These are phyloP conservation scores for Drosophila oshimai DNA, from an alignment of 1,140 invertebrate genomes.

Conservation along the genomic window DNA sequence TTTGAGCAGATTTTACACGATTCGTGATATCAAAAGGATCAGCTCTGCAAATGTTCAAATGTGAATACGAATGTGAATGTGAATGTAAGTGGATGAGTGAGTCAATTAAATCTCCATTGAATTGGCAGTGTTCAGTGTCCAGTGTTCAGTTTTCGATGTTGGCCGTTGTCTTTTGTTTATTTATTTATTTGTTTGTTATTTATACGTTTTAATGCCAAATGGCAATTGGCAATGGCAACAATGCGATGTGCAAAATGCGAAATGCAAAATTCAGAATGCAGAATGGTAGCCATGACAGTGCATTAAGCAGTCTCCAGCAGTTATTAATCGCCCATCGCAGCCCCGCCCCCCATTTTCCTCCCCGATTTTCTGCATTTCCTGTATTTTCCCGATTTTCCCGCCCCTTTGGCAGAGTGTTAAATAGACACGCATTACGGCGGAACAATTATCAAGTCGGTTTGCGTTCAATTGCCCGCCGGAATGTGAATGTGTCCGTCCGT, in stretches of 20 bases:
- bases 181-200: conserved; percentile 62
- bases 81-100: conserved; percentile 14
- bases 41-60: background rate
- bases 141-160: conserved; percentile 27
- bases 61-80: background rate
- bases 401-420: conserved; percentile 10
- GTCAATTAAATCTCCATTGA: conserved; percentile 67
- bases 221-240: conserved; percentile 44
- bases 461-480: conserved; percentile 44
- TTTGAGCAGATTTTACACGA: conserved; percentile 7
- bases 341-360: background rate
- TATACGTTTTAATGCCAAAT: conserved; percentile 67
- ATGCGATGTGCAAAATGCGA: conserved; percentile 27
- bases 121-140: conserved; percentile 13
- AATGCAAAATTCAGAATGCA: conserved; percentile 16
- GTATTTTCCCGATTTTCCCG: conserved; percentile 3
- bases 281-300: conserved; percentile 57
- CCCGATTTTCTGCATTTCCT: background rate
- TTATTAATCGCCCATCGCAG: conserved; percentile 28
- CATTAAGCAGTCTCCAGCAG: conserved; percentile 56
- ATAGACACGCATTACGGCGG: conserved; percentile 36
- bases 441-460: conserved; percentile 51
- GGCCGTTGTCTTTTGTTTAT: conserved; percentile 52
- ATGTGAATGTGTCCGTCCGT: background rate
- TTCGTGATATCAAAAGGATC: conserved; percentile 1